These are phyloP conservation scores for Anoncus sp. DNA, from an alignment of 2,888 invertebrate species.

Conservation along the genomic window DNA sequence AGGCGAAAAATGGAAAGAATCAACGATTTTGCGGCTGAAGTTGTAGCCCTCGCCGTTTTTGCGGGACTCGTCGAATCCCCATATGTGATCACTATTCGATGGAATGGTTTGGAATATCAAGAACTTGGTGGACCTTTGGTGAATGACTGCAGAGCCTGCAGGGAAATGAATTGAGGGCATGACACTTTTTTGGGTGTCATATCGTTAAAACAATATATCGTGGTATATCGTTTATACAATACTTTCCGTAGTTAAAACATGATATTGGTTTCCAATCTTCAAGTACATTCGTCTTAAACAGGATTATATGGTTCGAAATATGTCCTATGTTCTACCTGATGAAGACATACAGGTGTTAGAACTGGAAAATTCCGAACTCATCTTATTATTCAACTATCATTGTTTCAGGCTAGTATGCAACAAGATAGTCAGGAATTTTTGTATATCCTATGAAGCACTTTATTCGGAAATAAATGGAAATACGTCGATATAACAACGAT, in stretches of 20 bases:
- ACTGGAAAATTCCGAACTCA: no score
- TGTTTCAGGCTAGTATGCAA: background rate
- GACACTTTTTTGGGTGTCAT: no score
- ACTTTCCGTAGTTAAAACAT: no score
- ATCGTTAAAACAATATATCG: no score
- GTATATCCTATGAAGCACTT: background rate
- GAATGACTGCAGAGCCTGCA: background rate
- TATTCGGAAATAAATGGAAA: background rate
- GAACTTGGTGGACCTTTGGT: background rate
- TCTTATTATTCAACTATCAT: background rate
- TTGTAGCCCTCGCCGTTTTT: conserved; percentile 1
- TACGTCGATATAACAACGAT: background rate
- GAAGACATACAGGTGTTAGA: no score
- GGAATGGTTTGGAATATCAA: background rate
- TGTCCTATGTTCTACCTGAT: no score
- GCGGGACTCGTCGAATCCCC: background rate
- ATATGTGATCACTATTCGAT: background rate
- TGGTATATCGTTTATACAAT: no score
- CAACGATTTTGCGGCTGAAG: background rate
- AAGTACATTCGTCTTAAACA: no score
- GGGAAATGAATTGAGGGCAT: background rate
- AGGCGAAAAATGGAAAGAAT: conserved; percentile 3
- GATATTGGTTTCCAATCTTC: no score
- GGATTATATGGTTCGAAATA: no score
- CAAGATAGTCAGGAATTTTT: background rate